Base-by-base conservation (phyloP, 2,888 invertebrate species). In the Drosophila leonis region DNA sequence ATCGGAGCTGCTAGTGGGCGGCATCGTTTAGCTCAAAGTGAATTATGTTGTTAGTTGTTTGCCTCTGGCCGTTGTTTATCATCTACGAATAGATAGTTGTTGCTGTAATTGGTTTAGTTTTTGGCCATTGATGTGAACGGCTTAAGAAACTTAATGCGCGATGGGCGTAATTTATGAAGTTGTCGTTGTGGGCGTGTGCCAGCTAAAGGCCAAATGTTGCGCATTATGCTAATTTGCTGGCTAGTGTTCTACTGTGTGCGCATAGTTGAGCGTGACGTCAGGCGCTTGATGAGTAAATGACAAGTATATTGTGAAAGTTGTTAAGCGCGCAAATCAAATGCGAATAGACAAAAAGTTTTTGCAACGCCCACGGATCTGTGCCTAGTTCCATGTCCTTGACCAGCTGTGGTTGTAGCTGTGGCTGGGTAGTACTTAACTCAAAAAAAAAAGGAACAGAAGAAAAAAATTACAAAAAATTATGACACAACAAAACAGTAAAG, bases 161-260 rank as follows among this genome's bases (percentile, higher is more conserved):
- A 62, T 83, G 81, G 86, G 83, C 66, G 86, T 68, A 81, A 85
- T 85, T 85, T 83, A 85, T 85, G 81, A 65, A 66, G 51, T 51
- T 65, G 44, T 56, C 71, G 13, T 6, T 46, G 68, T 70, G 44
- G 59, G 64, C 54, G 66, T 42, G 48, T 20, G 35, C 9, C 35
- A 24, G 59, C 46, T 29, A 54, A 75, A 65, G 61, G 35, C 20
- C 60, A 66, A 68, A 72, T 72, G 42, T 66, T 51, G 41, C 63
- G 39, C 57, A 71, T 75, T 80, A 85, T 82, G 76, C 69, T 81
- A 85, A 81, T 83, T 75, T 73, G 64, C 46, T 64, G 57, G 39
- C 59, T 55, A 51, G 75, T 79, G 66, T 44, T 65, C 7, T 33
- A 64, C 24, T 24, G 24, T 61, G 61, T 63, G 60, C 65, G 65